phyloP scores from a whole-genome alignment of 2,797 vertebrate species.

The Merluccius polli region DNA sequence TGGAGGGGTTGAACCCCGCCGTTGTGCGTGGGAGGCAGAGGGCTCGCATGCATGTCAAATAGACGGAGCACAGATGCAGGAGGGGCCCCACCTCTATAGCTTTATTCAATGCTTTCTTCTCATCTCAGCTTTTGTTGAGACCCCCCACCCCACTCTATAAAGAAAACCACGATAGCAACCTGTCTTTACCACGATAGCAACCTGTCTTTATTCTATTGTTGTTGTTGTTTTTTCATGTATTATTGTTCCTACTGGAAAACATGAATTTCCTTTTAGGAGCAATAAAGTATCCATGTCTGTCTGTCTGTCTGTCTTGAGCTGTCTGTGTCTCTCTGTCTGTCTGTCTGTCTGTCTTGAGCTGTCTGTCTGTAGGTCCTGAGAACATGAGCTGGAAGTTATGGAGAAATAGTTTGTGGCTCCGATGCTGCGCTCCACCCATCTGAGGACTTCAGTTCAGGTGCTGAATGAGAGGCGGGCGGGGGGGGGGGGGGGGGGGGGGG shows the following conservation, averaged over 20 bases:
- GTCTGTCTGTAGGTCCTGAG: no score
- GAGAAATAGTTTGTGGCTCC: no score
- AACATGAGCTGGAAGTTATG: no score
- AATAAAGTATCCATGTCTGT: no score
- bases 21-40: constrained; percentile 23
- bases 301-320: background rate
- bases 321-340: background rate
- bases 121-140: background rate
- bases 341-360: no score
- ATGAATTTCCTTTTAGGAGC: no score
- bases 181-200: background rate
- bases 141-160: background rate
- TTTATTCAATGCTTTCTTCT: background rate
- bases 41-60: constrained; percentile 25
- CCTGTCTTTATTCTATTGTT: no score
- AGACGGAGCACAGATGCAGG: constrained; percentile 31
- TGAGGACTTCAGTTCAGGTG: no score
- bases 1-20: constrained; percentile 37
- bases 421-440: no score
- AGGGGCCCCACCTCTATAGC: background rate
- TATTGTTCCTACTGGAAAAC: background rate
- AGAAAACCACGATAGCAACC: background rate
- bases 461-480: no score
- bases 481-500: no score
- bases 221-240: background rate